Conservation (phyloP, 2,888 invertebrate genomes). For the Lasioglossum oenotherae region DNA sequence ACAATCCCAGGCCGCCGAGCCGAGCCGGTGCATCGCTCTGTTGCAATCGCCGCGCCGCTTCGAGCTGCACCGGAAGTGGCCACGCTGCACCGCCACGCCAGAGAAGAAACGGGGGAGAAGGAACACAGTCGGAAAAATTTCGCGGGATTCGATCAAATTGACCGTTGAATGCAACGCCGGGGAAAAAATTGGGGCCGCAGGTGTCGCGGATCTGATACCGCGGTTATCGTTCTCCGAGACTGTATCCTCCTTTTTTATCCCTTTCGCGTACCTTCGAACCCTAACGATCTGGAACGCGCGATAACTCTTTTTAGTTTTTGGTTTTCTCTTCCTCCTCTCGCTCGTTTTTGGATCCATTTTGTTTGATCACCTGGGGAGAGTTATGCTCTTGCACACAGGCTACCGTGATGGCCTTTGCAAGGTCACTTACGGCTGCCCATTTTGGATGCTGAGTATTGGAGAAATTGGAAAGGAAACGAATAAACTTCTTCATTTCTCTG, state of each 20-base stretch:
- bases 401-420: background rate
- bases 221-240: conserved; percentile 1
- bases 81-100: conserved; percentile 23
- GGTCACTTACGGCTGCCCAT: background rate
- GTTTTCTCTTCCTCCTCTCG: background rate
- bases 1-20: background rate
- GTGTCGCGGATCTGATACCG: conserved; percentile 29
- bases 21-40: conserved; percentile 24
- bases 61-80: conserved; percentile 69
- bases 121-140: conserved; percentile 46
- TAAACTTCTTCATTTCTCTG: no score
- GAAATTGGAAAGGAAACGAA: no score
- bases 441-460: background rate
- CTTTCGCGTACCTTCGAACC: background rate
- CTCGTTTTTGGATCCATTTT: background rate
- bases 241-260: background rate
- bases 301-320: conserved; percentile 8
- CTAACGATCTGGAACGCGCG: background rate
- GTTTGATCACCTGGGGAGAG: background rate
- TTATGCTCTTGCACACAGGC: background rate
- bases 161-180: conserved; percentile 30
- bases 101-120: conserved; percentile 26
- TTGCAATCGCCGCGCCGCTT: conserved; percentile 48
- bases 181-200: conserved; percentile 29
- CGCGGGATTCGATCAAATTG: conserved; percentile 54